phyloP scores from a whole-genome alignment of 1,140 invertebrate genomes.

The Scaptomyza graminum region DNA sequence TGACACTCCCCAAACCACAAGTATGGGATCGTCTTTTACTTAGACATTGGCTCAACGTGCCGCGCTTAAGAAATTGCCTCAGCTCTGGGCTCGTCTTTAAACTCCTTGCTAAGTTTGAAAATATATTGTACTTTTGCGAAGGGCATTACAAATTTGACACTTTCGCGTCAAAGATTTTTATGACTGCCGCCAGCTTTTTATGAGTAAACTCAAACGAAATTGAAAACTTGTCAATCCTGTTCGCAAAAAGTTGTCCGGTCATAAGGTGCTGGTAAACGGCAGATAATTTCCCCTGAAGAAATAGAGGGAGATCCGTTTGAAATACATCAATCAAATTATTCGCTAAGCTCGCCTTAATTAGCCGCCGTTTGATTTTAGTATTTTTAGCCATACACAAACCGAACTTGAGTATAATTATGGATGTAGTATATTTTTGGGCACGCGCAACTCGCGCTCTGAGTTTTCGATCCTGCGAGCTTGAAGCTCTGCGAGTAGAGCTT shows the following conservation, averaged over 20 bases:
- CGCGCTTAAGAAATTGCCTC: constrained; percentile 3
- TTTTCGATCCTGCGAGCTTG: constrained; percentile 2
- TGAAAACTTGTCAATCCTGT: constrained; percentile 72
- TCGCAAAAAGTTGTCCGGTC: constrained; percentile 33
- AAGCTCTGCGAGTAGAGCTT: constrained; percentile 37
- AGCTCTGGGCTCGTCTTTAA: constrained; percentile 16
- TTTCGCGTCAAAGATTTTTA: constrained; percentile 54
- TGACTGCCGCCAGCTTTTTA: constrained; percentile 20
- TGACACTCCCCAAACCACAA: constrained; percentile 18
- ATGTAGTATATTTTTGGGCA: constrained; percentile 38
- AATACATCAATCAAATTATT: constrained; percentile 75
- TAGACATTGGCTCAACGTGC: constrained; percentile 5
- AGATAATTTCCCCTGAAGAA: constrained; percentile 58
- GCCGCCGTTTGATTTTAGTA: constrained; percentile 39
- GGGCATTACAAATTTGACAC: constrained; percentile 76
- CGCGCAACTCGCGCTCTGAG: constrained; percentile 42
- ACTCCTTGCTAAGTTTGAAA: constrained; percentile 46
- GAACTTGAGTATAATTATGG: not conserved
- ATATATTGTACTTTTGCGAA: constrained; percentile 67
- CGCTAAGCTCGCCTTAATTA: constrained; percentile 67
- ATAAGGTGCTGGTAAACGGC: constrained; percentile 41
- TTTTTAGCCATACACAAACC: constrained; percentile 14
- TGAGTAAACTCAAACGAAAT: constrained; percentile 47
- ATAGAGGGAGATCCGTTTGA: constrained; percentile 24
- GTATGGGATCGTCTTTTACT: constrained; percentile 24